Percentiles rank a stretch among this genome's conserved stretches.
These are phyloP conservation scores for Herpailurus yagouaroundi DNA, from an alignment of 2,113 vertebrate genomes.

Conservation along the genomic window DNA sequence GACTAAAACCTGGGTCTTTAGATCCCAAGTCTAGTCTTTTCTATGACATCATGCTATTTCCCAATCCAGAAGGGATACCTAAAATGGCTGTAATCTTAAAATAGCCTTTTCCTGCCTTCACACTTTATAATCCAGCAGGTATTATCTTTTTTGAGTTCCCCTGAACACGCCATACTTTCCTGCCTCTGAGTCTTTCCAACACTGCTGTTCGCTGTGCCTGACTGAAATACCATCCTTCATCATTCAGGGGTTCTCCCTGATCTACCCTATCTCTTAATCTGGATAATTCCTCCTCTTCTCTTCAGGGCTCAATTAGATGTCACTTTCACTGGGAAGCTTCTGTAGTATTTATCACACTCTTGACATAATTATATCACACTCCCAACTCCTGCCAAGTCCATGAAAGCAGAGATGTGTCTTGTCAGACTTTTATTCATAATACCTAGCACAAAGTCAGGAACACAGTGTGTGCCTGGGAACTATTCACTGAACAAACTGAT, in stretches of 20 bases:
- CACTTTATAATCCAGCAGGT: background rate
- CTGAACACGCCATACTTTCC: background rate
- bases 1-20: background rate
- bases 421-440: background rate
- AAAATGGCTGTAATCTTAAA: constrained; percentile 31
- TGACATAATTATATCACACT: background rate
- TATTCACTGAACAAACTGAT: constrained; percentile 20
- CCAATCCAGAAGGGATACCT: background rate
- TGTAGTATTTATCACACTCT: background rate
- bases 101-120: background rate
- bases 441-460: constrained; percentile 8
- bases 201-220: background rate
- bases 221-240: constrained; percentile 15
- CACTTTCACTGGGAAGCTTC: background rate
- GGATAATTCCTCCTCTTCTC: background rate
- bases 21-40: background rate
- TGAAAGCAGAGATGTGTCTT: background rate
- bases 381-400: background rate
- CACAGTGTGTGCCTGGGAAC: background rate
- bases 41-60: background rate
- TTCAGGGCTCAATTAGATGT: background rate
- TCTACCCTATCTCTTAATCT: background rate
- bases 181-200: background rate
- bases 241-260: background rate
- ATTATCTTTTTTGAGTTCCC: background rate